These are phyloP conservation scores for Brachypalpus laphriformis DNA, from an alignment of 2,888 invertebrate genomes.

Conservation along the genomic window DNA sequence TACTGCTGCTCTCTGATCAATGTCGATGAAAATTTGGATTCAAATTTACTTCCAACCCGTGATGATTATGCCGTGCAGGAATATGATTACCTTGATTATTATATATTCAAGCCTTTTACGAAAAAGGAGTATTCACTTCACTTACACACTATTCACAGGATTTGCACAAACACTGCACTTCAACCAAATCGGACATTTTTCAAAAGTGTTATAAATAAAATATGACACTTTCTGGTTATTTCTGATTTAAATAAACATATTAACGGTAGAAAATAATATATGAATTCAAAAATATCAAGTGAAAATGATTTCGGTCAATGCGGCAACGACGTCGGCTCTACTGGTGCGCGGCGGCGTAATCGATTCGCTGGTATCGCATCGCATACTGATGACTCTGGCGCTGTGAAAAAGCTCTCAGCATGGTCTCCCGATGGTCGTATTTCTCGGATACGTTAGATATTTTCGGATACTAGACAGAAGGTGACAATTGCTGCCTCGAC, in stretches of 20 bases:
- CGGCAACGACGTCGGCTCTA: conserved; percentile 69
- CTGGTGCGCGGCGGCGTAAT: conserved; percentile 71
- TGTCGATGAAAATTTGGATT: conserved; percentile 63
- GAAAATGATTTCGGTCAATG: conserved; percentile 47
- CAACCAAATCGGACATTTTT: conserved; percentile 42
- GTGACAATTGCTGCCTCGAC: conserved; percentile 51
- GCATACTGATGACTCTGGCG: conserved; percentile 57
- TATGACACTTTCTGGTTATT: conserved; percentile 17
- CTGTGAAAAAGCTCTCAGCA: conserved; percentile 62
- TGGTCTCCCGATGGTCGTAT: conserved; percentile 12
- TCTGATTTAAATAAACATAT: conserved; percentile 35
- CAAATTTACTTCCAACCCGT: conserved; percentile 34
- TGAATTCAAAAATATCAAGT: conserved; percentile 31
- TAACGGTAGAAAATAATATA: conserved; percentile 17
- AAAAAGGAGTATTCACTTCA: not conserved
- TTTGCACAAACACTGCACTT: conserved; percentile 7
- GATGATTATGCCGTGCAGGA: conserved; percentile 33
- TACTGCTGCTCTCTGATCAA: conserved; percentile 49
- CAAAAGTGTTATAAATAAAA: conserved; percentile 12
- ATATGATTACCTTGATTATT: conserved; percentile 15
- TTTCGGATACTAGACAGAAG: conserved; percentile 68
- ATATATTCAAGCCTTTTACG: conserved; percentile 27
- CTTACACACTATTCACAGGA: conserved; percentile 19
- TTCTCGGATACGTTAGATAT: conserved; percentile 65
- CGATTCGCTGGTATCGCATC: conserved; percentile 71